Evolutionary conservation across 2,888 invertebrate species (phyloP), one percentile per base, ranked within the genome.

Genomic region (Imbricaverruca yamaguchii): DNA sequence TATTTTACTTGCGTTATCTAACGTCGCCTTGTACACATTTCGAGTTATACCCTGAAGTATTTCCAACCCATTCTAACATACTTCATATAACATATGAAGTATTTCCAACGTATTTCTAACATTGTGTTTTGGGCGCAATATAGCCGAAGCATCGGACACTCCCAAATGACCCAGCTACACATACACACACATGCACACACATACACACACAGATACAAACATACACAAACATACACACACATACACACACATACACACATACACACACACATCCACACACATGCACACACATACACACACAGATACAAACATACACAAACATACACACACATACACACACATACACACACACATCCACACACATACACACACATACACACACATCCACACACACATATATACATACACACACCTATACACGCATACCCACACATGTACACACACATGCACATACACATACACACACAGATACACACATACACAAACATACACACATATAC

Each of bases 381-480:
- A 39, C 39, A 39, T 4, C 1, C 39, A 39, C 39, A 39, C 39
- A 80, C 80, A 80, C 80, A 80, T 57, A 80, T 57, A 80, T 57
- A 80, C 80, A 80, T 57, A 80, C 80, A 80, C 80, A 80, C 80
- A 80, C 80, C 56, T 25, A 57, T 21, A 65, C 65, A n/a, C n/a
- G n/a, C n/a, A n/a, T n/a, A n/a, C n/a, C n/a, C n/a, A n/a, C n/a
- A n/a, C n/a, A n/a, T n/a, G n/a, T n/a, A n/a, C n/a, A n/a, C n/a
- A n/a, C n/a, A n/a, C n/a, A n/a, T n/a, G n/a, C n/a, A 65, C 67
- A 65, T 13, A 65, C 39, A 65, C 39, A 63, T 39, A 80, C 15
- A 80, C 39, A 80, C 0, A 80, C 59, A 18, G 9, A n/a, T n/a
- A n/a, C n/a, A 69, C 69, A 69, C 25, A 25, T 25, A 18, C 69